Conservation (phyloP, 2,888 invertebrate species). For the Odontocerum albicorne region DNA sequence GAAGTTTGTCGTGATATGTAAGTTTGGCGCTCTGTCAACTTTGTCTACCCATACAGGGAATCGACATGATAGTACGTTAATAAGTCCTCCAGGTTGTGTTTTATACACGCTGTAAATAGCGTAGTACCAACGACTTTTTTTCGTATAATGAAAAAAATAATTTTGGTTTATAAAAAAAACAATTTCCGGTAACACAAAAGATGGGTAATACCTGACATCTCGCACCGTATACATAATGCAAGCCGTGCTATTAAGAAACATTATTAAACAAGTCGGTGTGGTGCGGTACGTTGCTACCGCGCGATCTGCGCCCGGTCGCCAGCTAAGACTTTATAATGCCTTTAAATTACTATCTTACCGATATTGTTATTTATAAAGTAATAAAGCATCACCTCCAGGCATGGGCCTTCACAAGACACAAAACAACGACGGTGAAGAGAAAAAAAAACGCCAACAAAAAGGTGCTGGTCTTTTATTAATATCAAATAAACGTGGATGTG, state of each 20-base stretch:
- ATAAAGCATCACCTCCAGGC: slow-evolving; percentile 30
- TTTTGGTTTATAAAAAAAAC: too few relatives aligned
- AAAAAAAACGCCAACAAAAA: slow-evolving; percentile 26
- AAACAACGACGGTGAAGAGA: slow-evolving; percentile 20
- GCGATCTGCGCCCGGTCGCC: slow-evolving; percentile 19
- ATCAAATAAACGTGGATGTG: slow-evolving; percentile 35
- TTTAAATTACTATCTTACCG: slow-evolving; percentile 26
- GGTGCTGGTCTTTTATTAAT: slow-evolving; percentile 34
- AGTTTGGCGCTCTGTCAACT: too few relatives aligned
- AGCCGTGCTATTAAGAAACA: slow-evolving; percentile 30
- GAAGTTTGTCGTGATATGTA: too few relatives aligned
- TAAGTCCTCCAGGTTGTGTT: too few relatives aligned
- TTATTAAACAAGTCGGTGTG: slow-evolving; percentile 31
- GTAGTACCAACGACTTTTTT: too few relatives aligned
- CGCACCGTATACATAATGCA: slow-evolving; percentile 5
- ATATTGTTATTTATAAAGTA: slow-evolving; percentile 31
- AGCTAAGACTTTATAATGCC: slow-evolving; percentile 20
- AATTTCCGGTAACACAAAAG: too few relatives aligned
- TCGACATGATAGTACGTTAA: too few relatives aligned
- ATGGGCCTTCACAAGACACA: slow-evolving; percentile 8
- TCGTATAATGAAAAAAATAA: too few relatives aligned
- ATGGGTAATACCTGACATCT: too few relatives aligned
- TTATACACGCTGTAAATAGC: too few relatives aligned
- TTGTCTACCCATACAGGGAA: too few relatives aligned
- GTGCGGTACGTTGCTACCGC: slow-evolving; percentile 14